A percentile compares a stretch with the other conserved stretches of the same genome.
Evolutionary conservation across 2,797 vertebrate species (phyloP).

Genomic region (Neosilurus hyrtlii): DNA sequence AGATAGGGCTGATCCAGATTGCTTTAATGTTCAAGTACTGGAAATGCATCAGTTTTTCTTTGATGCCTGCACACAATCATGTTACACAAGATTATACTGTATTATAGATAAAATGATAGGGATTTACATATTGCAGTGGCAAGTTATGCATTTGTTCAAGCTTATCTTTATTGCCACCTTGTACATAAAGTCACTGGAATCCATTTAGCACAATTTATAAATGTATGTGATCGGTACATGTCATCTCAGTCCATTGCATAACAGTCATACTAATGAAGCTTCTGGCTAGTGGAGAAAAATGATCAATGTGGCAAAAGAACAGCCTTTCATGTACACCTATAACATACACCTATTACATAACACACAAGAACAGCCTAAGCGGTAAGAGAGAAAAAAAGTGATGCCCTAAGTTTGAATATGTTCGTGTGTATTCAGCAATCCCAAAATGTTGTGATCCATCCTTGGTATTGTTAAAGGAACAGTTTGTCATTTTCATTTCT

Average conservation of each 20-base stretch:
- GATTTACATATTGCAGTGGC: background rate
- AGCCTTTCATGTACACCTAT: background rate
- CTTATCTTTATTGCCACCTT: constrained; percentile 39
- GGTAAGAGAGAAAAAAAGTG: background rate
- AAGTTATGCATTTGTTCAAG: constrained; percentile 3
- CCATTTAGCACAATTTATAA: constrained; percentile 41
- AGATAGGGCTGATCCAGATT: constrained; percentile 90
- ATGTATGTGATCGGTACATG: constrained; percentile 33
- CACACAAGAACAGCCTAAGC: background rate
- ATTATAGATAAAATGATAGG: background rate
- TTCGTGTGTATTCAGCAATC: background rate
- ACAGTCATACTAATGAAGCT: constrained; percentile 4
- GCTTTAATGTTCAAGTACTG: constrained; percentile 84
- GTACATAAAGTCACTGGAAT: constrained; percentile 40
- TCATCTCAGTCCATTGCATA: constrained; percentile 24
- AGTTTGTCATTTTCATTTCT: background rate
- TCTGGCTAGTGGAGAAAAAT: background rate
- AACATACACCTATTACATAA: background rate
- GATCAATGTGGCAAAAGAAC: background rate
- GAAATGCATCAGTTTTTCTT: constrained; percentile 84
- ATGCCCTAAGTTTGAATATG: background rate
- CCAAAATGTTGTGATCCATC: background rate
- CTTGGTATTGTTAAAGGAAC: background rate
- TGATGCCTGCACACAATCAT: constrained; percentile 76
- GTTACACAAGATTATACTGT: background rate